Conservation (phyloP, 2,797 vertebrate species). For the Crenichthys baileyi region DNA sequence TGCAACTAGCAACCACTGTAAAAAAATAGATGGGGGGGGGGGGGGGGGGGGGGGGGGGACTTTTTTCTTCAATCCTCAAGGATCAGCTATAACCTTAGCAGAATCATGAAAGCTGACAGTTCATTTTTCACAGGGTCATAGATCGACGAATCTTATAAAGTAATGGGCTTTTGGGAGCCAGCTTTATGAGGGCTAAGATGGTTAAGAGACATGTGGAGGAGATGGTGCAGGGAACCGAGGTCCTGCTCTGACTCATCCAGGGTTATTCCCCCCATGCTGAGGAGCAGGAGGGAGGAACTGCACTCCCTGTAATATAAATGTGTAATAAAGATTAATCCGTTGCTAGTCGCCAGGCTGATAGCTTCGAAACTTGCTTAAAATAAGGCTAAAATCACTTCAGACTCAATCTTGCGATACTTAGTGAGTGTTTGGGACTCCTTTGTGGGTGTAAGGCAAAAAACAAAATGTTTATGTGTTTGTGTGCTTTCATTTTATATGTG, state of each 20-base stretch:
- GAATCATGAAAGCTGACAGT: slow-evolving; percentile 88
- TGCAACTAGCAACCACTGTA: slow-evolving; percentile 24
- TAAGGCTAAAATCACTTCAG: slow-evolving; percentile 86
- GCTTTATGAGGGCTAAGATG: slow-evolving; percentile 88
- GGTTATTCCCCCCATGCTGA: slow-evolving; percentile 79
- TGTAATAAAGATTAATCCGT: slow-evolving; percentile 90
- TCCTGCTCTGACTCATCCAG: slow-evolving; percentile 81
- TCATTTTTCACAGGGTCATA: slow-evolving; percentile 89
- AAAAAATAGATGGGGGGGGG: slow-evolving; percentile 53
- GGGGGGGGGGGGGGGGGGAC: neutral
- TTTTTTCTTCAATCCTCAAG: slow-evolving; percentile 75
- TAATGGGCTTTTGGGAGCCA: slow-evolving; percentile 86
- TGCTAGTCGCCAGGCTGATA: slow-evolving; percentile 81
- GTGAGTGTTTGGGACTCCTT: slow-evolving; percentile 70
- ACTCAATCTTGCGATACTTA: slow-evolving; percentile 77
- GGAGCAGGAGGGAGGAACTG: slow-evolving; percentile 70
- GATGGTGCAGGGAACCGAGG: slow-evolving; percentile 77
- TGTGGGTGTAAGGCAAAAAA: slow-evolving; percentile 64
- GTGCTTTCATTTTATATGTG: slow-evolving; percentile 49
- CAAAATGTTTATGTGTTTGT: slow-evolving; percentile 62
- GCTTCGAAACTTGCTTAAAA: slow-evolving; percentile 87
- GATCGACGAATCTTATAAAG: slow-evolving; percentile 86
- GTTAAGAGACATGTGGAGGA: slow-evolving; percentile 85
- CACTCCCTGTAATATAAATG: slow-evolving; percentile 85
- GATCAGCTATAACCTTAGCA: slow-evolving; percentile 84